Conservation (phyloP, 2,888 invertebrate genomes). For the Plagodis pulveraria region DNA sequence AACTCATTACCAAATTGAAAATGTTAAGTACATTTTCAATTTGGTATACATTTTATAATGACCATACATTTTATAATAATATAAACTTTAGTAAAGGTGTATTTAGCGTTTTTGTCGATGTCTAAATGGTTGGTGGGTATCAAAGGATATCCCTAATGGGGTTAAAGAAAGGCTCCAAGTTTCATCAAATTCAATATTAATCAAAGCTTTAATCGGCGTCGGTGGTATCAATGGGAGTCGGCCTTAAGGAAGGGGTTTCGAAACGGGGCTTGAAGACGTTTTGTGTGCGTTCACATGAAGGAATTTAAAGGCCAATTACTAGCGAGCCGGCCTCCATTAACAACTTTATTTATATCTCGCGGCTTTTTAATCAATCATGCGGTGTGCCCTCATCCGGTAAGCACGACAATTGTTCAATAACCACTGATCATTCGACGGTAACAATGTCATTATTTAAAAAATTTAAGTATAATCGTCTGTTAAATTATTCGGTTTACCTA, state of each 20-base stretch:
- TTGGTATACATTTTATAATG: no score
- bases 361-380: conserved; percentile 81
- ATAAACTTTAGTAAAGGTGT: no score
- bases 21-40: no score
- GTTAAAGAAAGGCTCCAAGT: conserved; percentile 8
- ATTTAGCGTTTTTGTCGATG: no score
- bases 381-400: conserved; percentile 66
- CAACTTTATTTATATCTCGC: conserved; percentile 80
- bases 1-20: no score
- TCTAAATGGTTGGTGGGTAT: no score
- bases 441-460: conserved; percentile 40
- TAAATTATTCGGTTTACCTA: conserved; percentile 17
- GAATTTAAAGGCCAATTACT: conserved; percentile 79
- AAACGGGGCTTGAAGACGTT: conserved; percentile 28
- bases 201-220: conserved; percentile 17
- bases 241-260: conserved; percentile 30
- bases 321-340: conserved; percentile 68
- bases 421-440: conserved; percentile 50
- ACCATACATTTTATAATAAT: no score
- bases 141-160: not conserved
- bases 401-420: conserved; percentile 64
- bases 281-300: conserved; percentile 59
- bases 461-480: conserved; percentile 26
- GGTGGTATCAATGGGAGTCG: conserved; percentile 25
- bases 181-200: conserved; percentile 18